Conservation (phyloP, 2,888 invertebrate species). For the Lochmaea crataegi region DNA sequence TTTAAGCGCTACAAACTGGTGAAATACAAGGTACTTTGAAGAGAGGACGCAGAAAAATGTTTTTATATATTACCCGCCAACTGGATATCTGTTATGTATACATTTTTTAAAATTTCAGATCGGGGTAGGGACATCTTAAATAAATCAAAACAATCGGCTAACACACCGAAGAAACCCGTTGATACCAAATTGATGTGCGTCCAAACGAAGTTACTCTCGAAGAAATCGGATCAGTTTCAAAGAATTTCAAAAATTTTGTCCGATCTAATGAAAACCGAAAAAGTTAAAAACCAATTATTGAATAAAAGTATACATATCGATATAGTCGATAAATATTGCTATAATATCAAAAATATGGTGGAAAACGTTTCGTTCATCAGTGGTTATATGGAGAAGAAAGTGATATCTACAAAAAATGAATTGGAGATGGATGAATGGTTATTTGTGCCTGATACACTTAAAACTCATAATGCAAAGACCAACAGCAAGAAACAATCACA, state of each 20-base stretch:
- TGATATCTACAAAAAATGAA: constrained; percentile 32
- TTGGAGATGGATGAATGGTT: constrained; percentile 41
- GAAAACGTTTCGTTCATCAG: constrained; percentile 52
- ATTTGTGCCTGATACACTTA: constrained; percentile 49
- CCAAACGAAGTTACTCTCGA: constrained; percentile 46
- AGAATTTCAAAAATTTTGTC: constrained; percentile 54
- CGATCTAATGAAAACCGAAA: constrained; percentile 59
- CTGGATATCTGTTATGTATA: too few relatives aligned
- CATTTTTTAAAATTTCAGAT: not conserved
- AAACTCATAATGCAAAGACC: constrained; percentile 18
- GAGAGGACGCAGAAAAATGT: too few relatives aligned
- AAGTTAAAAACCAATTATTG: constrained; percentile 55
- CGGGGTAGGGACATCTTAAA: not conserved
- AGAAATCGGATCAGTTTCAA: constrained; percentile 50
- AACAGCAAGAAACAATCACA: constrained; percentile 23
- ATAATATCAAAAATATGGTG: constrained; percentile 20
- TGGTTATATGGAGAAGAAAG: constrained; percentile 53
- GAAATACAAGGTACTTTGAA: too few relatives aligned
- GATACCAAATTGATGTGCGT: constrained; percentile 15
- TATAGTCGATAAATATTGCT: constrained; percentile 44
- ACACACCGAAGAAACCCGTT: not conserved
- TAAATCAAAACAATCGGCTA: not conserved
- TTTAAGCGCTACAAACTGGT: too few relatives aligned
- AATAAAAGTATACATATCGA: constrained; percentile 45
- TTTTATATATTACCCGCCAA: too few relatives aligned